Base-by-base conservation (phyloP, 2,888 invertebrate species). In the Lasiommata megera region DNA sequence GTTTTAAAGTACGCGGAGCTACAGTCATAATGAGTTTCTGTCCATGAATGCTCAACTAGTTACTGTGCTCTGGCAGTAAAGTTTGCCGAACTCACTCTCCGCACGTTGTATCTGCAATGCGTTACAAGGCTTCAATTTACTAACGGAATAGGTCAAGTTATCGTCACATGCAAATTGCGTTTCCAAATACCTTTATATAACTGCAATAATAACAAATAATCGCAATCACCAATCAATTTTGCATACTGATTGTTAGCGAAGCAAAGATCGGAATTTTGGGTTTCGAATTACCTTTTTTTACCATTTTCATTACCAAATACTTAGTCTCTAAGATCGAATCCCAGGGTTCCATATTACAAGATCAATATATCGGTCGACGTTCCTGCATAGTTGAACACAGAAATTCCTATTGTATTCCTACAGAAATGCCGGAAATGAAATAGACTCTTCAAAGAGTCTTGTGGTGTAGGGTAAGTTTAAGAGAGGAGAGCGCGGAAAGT, bases 161-260 rank as follows among this genome's bases (percentile, higher is more conserved):
- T 51, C 41, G 52, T 52, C 51, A 58, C 48, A 55, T 46, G 55
- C 55, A 59, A 52, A 59, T 59, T 55, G 46, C 17, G 17, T 47
- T 56, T 34, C 36, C 40, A 47, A 47, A 53, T 43, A 16, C 38
- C 18, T 17, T 41, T 9, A 17, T 2, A 23, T 23, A 23, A 2
- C 23, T 3, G 5, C 5, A 3, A 5, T 3, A 23, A 23, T 23
- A 17, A 17, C 3, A 40, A 9, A 17, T 40, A 0, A 40, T 14
- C 6, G 17, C 17, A 7, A 40, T 17, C 8, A 6, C 1, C 1
- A 16, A 8, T 11, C 9, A 17, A 14, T 38, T 14, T 14, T 8
- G 1, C n/a, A 14, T 6, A 38, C n/a, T 38, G 12, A 14, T 14
- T 14, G 14, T 38, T 38, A n/a, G n/a, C n/a, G n/a, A n/a, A n/a